phyloP scores from a whole-genome alignment of 2,113 vertebrate species.

The Quiscalus mexicanus region DNA sequence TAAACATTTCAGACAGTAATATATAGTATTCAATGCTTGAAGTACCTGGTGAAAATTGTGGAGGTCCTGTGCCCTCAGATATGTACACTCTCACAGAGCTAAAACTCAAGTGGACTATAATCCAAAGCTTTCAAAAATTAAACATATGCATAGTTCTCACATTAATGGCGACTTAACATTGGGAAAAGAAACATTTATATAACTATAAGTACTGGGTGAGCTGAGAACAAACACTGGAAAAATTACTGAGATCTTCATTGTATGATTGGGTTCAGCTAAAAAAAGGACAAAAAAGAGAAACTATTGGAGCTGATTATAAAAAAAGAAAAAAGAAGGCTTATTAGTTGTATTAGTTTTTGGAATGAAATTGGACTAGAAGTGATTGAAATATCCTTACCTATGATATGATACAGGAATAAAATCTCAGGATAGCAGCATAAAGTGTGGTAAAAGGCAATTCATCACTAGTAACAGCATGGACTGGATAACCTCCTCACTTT shows the following conservation, averaged over 20 bases:
- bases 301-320: neutral
- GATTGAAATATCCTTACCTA: neutral
- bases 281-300: neutral
- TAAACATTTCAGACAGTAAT: neutral
- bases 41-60: neutral
- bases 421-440: neutral
- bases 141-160: neutral
- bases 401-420: neutral
- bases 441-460: neutral
- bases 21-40: neutral
- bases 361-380: neutral
- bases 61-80: neutral
- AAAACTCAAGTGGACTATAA: neutral
- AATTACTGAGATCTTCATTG: neutral
- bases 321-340: neutral
- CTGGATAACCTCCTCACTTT: neutral
- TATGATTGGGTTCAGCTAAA: neutral
- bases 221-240: neutral
- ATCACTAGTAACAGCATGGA: neutral
- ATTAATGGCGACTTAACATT: neutral
- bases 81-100: neutral
- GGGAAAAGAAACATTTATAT: neutral
- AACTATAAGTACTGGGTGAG: neutral
- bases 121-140: neutral
- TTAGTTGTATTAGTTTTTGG: neutral